Evolutionary conservation across 2,888 invertebrate species (phyloP).

Genomic region (Acleris laterana): DNA sequence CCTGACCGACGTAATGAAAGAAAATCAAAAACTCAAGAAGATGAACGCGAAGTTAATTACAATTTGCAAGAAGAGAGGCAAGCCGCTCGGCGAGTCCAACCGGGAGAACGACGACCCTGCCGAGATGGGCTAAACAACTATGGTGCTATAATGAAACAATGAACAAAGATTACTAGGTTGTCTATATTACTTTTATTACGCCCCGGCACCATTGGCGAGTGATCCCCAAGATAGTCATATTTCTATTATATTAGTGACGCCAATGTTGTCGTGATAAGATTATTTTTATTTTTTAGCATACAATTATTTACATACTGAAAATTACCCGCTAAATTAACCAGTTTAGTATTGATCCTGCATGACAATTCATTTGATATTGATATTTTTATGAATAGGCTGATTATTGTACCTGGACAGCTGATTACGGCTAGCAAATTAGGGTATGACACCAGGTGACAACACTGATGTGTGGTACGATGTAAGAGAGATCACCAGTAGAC

Average conservation of each 20-base stretch:
- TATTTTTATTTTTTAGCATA: not conserved
- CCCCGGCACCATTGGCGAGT: slow-evolving; percentile 3
- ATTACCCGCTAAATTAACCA: slow-evolving; percentile 11
- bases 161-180: slow-evolving; percentile 5
- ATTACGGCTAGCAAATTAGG: not conserved
- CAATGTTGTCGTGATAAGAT: not conserved
- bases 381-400: slow-evolving; percentile 10
- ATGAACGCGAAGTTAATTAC: slow-evolving; percentile 72
- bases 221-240: not conserved
- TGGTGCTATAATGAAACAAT: slow-evolving; percentile 19
- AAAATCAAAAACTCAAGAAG: slow-evolving; percentile 78
- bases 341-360: slow-evolving; percentile 8
- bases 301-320: not conserved
- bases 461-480: not conserved
- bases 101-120: slow-evolving; percentile 67
- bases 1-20: slow-evolving; percentile 73
- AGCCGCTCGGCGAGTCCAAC: slow-evolving; percentile 54
- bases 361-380: slow-evolving; percentile 38
- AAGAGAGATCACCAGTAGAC: no score
- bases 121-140: slow-evolving; percentile 48
- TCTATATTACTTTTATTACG: slow-evolving; percentile 1
- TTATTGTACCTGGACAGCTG: not conserved
- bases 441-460: not conserved
- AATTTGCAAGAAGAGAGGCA: slow-evolving; percentile 76
- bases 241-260: not conserved